phyloP scores from a whole-genome alignment of 2,797 vertebrate species.

The Rhabdomys pumilio region DNA sequence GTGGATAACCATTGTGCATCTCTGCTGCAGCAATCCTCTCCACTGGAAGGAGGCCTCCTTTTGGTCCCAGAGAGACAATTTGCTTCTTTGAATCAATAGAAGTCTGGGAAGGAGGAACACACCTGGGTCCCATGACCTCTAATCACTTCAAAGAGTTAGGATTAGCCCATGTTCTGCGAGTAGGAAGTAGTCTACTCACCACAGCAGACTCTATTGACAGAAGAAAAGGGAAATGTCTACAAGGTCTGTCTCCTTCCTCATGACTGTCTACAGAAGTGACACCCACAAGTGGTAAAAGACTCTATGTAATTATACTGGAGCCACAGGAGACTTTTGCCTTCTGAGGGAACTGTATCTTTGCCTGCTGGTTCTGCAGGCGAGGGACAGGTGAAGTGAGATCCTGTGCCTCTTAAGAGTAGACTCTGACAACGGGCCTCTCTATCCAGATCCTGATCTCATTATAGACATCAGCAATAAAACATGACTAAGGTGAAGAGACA shows the following conservation, averaged over 20 bases:
- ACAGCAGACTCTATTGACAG: not conserved
- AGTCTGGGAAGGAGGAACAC: rapidly evolving
- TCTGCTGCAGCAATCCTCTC: not conserved
- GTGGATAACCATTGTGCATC: rapidly evolving
- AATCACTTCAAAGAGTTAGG: not conserved
- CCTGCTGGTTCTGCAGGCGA: not conserved
- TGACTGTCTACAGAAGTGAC: rapidly evolving
- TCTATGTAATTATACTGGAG: not conserved
- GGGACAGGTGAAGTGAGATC: rapidly evolving
- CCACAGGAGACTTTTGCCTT: not conserved
- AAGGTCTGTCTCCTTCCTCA: not conserved
- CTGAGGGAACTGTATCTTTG: not conserved
- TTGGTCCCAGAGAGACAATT: not conserved
- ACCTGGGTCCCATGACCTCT: not conserved
- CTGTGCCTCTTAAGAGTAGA: rapidly evolving
- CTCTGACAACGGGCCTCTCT: rapidly evolving
- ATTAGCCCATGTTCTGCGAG: not conserved
- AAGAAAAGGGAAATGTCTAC: rapidly evolving
- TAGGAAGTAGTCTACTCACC: rapidly evolving
- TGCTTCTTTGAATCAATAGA: not conserved
- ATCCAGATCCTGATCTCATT: rapidly evolving
- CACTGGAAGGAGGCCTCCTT: not conserved
- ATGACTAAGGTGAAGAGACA: not conserved
- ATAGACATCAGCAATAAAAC: rapidly evolving
- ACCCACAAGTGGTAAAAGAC: not conserved